A percentile compares a stretch with the other conserved stretches of the same genome.
phyloP scores from a whole-genome alignment of 2,797 vertebrate species.

The Sebastolobus altivelis region DNA sequence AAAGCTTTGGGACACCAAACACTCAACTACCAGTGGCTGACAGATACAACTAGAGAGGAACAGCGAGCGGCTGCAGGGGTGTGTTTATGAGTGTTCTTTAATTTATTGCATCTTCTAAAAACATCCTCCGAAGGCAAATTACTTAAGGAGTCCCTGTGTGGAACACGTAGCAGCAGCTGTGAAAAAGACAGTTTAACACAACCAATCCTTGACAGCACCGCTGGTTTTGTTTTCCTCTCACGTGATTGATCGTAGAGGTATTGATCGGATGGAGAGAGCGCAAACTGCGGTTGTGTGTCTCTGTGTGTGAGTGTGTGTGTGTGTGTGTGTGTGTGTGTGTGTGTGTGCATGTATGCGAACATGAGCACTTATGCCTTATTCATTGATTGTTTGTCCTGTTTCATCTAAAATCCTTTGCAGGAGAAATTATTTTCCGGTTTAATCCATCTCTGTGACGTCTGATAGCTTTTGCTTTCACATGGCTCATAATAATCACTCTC shows the following conservation, averaged over 20 bases:
- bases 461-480: constrained; percentile 36
- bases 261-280: constrained; percentile 19
- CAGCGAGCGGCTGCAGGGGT: neutral
- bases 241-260: constrained; percentile 27
- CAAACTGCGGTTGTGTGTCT: neutral
- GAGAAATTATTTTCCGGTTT: constrained; percentile 29
- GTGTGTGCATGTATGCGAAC: neutral
- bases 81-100: neutral
- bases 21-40: neutral
- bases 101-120: constrained; percentile 5
- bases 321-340: constrained; percentile 4
- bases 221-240: constrained; percentile 30
- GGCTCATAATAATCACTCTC: constrained; percentile 35
- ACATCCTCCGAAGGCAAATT: neutral
- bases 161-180: neutral
- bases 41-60: neutral
- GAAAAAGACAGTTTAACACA: neutral
- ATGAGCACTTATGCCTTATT: neutral
- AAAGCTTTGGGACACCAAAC: neutral
- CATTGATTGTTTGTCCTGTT: constrained; percentile 46
- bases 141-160: neutral
- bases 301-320: neutral
- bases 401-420: constrained; percentile 32
- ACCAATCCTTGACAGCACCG: neutral
- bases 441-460: constrained; percentile 48